Evolutionary conservation across 2,113 vertebrate species (phyloP).

Genomic region (Camelus dromedarius): DNA sequence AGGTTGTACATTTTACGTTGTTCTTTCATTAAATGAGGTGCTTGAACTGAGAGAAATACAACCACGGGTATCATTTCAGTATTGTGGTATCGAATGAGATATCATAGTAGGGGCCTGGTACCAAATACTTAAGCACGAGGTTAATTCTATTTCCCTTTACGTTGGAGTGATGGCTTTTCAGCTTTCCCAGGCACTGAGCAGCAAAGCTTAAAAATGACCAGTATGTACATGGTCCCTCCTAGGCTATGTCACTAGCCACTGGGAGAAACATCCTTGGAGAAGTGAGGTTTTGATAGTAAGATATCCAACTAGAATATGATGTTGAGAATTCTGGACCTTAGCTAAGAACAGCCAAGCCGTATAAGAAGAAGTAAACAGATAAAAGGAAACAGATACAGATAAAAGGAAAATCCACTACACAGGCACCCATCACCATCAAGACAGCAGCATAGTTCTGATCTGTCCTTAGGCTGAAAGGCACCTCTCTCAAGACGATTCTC

Average conservation of each 20-base stretch:
- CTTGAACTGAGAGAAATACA: neutral
- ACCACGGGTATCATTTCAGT: neutral
- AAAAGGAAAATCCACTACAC: neutral
- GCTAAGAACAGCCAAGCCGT: neutral
- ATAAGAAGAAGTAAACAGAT: neutral
- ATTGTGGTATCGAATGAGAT: neutral
- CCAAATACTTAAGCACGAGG: neutral
- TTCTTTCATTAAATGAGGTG: neutral
- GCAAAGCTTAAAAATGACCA: neutral
- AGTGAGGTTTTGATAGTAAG: neutral
- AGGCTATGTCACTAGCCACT: neutral
- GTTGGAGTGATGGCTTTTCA: neutral
- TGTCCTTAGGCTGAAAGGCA: neutral
- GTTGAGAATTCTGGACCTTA: neutral
- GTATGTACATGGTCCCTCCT: neutral
- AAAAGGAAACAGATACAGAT: no score
- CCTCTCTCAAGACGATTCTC: neutral
- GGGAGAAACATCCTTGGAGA: neutral
- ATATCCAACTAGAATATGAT: neutral
- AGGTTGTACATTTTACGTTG: neutral
- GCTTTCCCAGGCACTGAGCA: conserved; percentile 71
- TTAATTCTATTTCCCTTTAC: neutral
- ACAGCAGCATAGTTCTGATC: no score
- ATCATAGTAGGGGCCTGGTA: accelerated
- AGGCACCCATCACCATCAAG: neutral